phyloP scores from a whole-genome alignment of 2,797 vertebrate genomes.

The Microcaecilia unicolor region DNA sequence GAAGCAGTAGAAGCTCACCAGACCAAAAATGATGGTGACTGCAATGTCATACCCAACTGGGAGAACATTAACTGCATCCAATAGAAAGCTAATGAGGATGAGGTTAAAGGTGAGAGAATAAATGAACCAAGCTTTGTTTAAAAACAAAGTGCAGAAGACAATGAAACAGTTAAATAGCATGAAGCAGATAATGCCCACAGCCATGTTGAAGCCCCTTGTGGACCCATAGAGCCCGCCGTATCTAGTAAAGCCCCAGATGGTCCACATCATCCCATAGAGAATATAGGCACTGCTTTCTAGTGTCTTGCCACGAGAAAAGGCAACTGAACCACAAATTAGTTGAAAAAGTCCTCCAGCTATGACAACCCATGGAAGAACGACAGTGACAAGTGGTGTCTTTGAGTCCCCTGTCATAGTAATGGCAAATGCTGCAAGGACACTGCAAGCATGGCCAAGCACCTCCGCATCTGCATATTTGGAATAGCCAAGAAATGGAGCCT shows the following conservation, averaged over 20 bases:
- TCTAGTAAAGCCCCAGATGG: constrained; percentile 71
- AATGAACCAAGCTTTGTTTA: constrained; percentile 65
- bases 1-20: constrained; percentile 81
- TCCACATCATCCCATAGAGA: constrained; percentile 74
- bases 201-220: constrained; percentile 58
- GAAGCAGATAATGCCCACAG: constrained; percentile 66
- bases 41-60: constrained; percentile 69
- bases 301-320: constrained; percentile 79
- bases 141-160: constrained; percentile 58
- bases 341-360: constrained; percentile 67
- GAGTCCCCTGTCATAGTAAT: constrained; percentile 47
- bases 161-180: constrained; percentile 73
- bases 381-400: constrained; percentile 40
- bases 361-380: constrained; percentile 72
- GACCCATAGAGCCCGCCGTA: constrained; percentile 57
- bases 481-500: constrained; percentile 66
- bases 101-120: constrained; percentile 69
- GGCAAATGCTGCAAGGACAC: constrained; percentile 68
- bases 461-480: constrained; percentile 78
- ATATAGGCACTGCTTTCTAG: constrained; percentile 77
- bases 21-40: constrained; percentile 69
- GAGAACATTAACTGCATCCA: constrained; percentile 58
- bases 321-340: constrained; percentile 62
- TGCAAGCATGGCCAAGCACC: constrained; percentile 65
- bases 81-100: constrained; percentile 71